These are phyloP conservation scores for Beroe forskalii DNA, from an alignment of 37 sponge, comb jelly and placozoan genomes.

Conservation along the genomic window DNA sequence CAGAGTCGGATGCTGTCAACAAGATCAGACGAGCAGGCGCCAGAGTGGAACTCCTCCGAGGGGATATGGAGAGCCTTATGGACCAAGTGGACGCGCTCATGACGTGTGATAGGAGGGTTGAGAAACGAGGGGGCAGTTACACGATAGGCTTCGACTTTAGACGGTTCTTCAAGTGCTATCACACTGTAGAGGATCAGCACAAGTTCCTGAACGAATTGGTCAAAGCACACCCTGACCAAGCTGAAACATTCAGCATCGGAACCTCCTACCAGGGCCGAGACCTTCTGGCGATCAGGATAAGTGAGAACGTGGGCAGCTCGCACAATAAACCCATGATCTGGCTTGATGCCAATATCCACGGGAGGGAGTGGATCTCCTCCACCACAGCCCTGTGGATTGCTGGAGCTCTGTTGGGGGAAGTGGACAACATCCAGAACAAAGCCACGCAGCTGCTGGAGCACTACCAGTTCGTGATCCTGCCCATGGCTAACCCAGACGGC, in stretches of 20 bases:
- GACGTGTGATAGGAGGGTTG: neutral
- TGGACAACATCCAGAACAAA: constrained; percentile 23
- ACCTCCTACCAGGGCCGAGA: constrained; percentile 29
- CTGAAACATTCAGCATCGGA: constrained; percentile 59
- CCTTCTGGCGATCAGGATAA: constrained; percentile 22
- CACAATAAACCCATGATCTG: constrained; percentile 49
- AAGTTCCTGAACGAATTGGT: neutral
- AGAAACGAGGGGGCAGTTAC: neutral
- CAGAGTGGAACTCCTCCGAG: neutral
- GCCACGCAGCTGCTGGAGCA: neutral
- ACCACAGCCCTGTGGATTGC: constrained; percentile 3
- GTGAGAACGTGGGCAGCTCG: constrained; percentile 9
- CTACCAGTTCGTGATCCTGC: constrained; percentile 62
- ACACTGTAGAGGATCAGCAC: constrained; percentile 32
- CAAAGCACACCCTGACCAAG: constrained; percentile 1
- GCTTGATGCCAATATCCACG: constrained; percentile 51
- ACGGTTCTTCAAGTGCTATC: neutral
- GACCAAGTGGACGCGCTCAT: neutral
- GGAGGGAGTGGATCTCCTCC: constrained; percentile 54
- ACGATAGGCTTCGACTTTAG: neutral
- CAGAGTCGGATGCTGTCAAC: neutral
- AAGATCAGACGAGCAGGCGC: neutral
- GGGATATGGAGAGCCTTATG: neutral
- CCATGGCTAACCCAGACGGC: constrained; percentile 56
- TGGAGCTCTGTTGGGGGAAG: neutral